Conservation (phyloP, 37 sponge, comb jelly and placozoan genomes). For the Aplysina aerophoba region DNA sequence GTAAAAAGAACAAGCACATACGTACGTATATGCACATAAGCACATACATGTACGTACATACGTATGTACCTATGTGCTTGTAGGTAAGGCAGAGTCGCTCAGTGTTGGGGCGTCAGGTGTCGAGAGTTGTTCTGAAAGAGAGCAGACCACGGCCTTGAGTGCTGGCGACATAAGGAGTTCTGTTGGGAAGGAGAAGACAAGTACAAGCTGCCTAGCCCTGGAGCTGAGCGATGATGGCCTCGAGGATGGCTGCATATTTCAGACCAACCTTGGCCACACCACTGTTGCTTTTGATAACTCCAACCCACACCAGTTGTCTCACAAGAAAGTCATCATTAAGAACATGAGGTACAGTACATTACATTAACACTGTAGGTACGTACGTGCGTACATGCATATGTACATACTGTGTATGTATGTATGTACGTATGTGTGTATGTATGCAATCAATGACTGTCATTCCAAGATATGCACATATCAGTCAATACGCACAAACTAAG, state of each 20-base stretch:
- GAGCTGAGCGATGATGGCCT: slow-evolving; percentile 2
- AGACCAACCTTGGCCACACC: slow-evolving; percentile 7
- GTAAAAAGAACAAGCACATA: no score
- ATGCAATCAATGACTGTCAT: no score
- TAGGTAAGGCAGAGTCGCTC: slow-evolving; percentile 5
- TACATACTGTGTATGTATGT: no score
- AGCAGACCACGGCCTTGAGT: not conserved
- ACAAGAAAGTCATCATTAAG: slow-evolving; percentile 42
- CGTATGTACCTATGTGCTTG: not conserved
- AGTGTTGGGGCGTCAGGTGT: not conserved
- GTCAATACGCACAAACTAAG: no score
- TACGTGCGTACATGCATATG: no score
- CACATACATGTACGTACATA: no score
- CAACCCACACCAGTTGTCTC: slow-evolving; percentile 40
- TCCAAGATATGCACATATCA: no score
- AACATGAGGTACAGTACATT: slow-evolving; percentile 76
- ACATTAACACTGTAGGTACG: no score
- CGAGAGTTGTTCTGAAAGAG: not conserved
- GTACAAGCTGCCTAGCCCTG: not conserved
- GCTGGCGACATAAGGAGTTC: not conserved
- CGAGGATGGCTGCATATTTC: not conserved
- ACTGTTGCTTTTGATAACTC: slow-evolving; percentile 38
- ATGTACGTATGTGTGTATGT: slow-evolving; percentile 22
- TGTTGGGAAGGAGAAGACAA: not conserved
- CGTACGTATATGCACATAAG: no score